A percentile compares a stretch with the other conserved stretches of the same genome.
Conservation (phyloP, 2,113 vertebrate species). For the Parus major region DNA sequence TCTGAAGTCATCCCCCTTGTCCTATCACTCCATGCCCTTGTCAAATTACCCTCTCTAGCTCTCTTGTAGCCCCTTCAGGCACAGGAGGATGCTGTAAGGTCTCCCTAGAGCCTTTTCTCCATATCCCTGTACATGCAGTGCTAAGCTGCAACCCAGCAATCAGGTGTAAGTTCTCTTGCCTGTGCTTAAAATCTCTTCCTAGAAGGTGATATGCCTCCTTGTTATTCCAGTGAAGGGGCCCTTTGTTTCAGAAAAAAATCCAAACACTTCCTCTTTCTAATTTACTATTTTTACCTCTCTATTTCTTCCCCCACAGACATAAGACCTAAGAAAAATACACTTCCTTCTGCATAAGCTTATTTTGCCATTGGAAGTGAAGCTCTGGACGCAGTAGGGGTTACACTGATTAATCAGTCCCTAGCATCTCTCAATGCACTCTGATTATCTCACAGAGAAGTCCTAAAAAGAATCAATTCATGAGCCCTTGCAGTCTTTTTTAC, state of each 20-base stretch:
- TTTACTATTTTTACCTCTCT: neutral
- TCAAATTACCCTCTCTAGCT: neutral
- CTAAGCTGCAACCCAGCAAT: neutral
- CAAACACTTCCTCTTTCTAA: neutral
- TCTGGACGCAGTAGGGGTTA: slow-evolving; percentile 4
- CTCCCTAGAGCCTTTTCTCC: neutral
- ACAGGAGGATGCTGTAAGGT: neutral
- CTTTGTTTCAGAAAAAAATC: neutral
- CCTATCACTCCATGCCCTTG: neutral
- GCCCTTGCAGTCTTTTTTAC: neutral
- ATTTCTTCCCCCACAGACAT: neutral
- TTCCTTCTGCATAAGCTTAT: neutral
- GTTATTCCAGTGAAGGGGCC: neutral
- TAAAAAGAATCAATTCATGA: slow-evolving; percentile 43
- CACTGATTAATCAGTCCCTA: slow-evolving; percentile 45
- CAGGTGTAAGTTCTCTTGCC: neutral
- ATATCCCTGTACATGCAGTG: neutral
- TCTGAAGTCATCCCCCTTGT: neutral
- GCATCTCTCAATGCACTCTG: slow-evolving; percentile 6
- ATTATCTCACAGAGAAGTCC: slow-evolving; percentile 44
- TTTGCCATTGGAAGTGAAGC: slow-evolving; percentile 34
- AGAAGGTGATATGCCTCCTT: neutral
- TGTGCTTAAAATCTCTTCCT: neutral
- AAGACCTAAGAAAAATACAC: slow-evolving; percentile 7
- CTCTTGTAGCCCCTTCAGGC: neutral